Evolutionary conservation across 2,113 vertebrate genomes (phyloP), one percentile per base, ranked within the genome.

Genomic region (Kryptolebias marmoratus): DNA sequence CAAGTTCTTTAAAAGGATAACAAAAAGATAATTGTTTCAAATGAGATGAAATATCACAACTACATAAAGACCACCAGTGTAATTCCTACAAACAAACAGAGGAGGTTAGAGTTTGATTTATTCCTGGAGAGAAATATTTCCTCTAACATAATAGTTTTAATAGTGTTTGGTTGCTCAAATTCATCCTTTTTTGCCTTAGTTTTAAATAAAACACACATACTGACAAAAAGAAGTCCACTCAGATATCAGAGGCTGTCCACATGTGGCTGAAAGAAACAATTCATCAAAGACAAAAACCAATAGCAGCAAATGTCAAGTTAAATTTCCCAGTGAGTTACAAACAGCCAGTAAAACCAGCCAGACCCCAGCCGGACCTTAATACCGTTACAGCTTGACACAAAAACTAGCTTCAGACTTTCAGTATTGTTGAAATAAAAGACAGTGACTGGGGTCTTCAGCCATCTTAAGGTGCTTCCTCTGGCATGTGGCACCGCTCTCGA

Each of bases 301-400:
- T 95, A 96, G 96, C 96, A 97, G 96, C 95, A 90, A 91, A 87
- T 90, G 84, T 73, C 83, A 63, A 77, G 61, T 56, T 68, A 73
- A 82, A 68, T 84, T 73, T 83, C 77, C 84, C 85, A 91, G 89
- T 92, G 86, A 91, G 81, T 85, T 83, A 66, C 66, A 73, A 70
- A 71, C 57, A 77, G 56, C 81, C 64, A 74, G 60, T 69, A 68
- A 48, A 65, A 84, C 74, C 75, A 74, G 58, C 65, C 44, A 11
- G 72, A 63, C 67, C 48, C 67, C 73, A 80, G 71, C 64, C 47
- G 48, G 72, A 83, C 58, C 72, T 58, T 59, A 79, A 64, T 50
- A 77, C 73, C 73, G 45, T 72, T 65, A 62, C 52, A 79, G 59
- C 56, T 27, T 63, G 70, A 84, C 64, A 83, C 27, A 64, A 49